phyloP scores from a whole-genome alignment of 2,113 vertebrate genomes.

The Lagopus leucura region DNA sequence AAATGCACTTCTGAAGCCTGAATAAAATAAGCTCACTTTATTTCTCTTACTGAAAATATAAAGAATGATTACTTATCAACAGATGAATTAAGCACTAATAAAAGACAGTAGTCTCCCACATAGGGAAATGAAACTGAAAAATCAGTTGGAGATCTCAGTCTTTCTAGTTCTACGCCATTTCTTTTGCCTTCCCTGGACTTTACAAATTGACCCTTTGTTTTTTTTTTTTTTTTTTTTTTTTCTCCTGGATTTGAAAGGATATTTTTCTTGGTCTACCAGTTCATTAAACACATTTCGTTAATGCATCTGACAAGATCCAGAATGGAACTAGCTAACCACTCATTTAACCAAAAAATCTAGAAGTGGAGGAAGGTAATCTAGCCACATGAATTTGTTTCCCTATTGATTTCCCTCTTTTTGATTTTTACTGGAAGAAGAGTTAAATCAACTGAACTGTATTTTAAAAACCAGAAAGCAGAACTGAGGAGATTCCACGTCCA shows the following conservation, averaged over 20 bases:
- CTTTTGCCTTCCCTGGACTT: neutral
- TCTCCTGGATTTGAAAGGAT: neutral
- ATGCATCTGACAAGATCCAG: neutral
- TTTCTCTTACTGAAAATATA: conserved; percentile 9
- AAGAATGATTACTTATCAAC: neutral
- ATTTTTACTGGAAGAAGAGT: neutral
- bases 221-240: neutral
- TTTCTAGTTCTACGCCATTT: neutral
- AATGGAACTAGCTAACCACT: neutral
- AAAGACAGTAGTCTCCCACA: neutral
- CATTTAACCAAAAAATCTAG: neutral
- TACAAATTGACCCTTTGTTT: neutral
- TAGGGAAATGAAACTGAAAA: neutral
- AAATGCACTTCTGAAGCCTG: neutral
- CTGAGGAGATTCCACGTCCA: neutral
- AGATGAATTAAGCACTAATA: conserved; percentile 2
- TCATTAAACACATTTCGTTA: neutral
- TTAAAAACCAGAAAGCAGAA: neutral
- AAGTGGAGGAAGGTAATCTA: neutral
- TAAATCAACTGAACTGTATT: neutral
- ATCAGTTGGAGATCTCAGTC: neutral
- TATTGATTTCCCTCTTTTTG: neutral
- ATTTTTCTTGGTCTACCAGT: neutral
- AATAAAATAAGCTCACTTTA: neutral
- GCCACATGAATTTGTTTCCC: neutral